Conservation (phyloP, 2,888 invertebrate species). For the Ctenicera cuprea region DNA sequence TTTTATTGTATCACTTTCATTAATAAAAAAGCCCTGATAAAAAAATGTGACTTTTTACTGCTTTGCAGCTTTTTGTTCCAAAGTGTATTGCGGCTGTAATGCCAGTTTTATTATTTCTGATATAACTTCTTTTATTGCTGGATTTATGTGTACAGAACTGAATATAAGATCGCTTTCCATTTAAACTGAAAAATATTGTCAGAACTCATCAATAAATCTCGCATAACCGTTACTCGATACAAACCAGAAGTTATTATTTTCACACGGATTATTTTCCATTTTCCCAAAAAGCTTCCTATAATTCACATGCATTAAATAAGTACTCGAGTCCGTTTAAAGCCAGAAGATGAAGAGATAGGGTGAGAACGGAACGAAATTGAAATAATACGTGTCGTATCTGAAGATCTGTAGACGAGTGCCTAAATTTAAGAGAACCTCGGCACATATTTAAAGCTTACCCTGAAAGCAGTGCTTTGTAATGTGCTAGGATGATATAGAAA, state of each 20-base stretch:
- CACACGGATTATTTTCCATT: constrained; percentile 27
- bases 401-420: constrained; percentile 57
- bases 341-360: constrained; percentile 52
- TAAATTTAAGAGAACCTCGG: constrained; percentile 57
- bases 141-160: constrained; percentile 62
- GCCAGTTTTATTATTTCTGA: constrained; percentile 65
- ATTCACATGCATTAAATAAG: constrained; percentile 25
- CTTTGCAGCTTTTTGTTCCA: constrained; percentile 63
- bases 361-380: constrained; percentile 55
- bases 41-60: constrained; percentile 63
- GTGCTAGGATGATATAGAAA: constrained; percentile 55
- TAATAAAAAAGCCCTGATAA: constrained; percentile 67
- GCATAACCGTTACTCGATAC: constrained; percentile 31
- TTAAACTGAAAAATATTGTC: constrained; percentile 56
- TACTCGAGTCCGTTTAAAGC: constrained; percentile 32
- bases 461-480: constrained; percentile 56
- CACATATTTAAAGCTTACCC: constrained; percentile 60
- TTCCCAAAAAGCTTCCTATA: neutral
- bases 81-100: constrained; percentile 65
- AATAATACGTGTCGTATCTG: constrained; percentile 59
- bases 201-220: constrained; percentile 29
- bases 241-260: constrained; percentile 34
- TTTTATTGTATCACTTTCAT: constrained; percentile 67
- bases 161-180: constrained; percentile 57
- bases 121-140: constrained; percentile 66